Base-by-base conservation (phyloP, 2,797 vertebrate genomes). In the Gorsachius magnificus region DNA sequence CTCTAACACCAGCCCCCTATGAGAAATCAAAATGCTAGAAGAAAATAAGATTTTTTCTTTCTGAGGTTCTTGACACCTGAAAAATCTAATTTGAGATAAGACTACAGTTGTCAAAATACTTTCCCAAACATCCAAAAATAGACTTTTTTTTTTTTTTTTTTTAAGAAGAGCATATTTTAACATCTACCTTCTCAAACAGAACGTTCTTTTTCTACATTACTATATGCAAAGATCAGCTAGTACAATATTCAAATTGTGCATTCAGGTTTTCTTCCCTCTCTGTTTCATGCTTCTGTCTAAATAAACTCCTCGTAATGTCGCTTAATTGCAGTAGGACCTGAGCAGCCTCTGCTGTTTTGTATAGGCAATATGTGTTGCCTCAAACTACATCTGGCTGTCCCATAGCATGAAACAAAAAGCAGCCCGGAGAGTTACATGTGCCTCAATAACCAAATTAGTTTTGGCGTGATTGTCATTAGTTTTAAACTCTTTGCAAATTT, bases 381-480 rank as follows among this genome's bases (percentile, higher is more conserved):
- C 33, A 18, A 10, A 41, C 71, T 20, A 8, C 24, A 60, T 74
- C 51, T 82, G 45, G 45, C 77, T 89, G 75, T 41, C 68, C 41
- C 28, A 19, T 13, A 79, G 77, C 51, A 6, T 35, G 85, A 90
- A 72, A 77, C 25, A 14, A 79, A 83, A 77, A 91, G 33, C 58
- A 53, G 45, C 4, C 72, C 5, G 13, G 66, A 85, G n/a, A 58
- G 90, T 79, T 88, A 83, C 85, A 74, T 9, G 24, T 46, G 36
- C 78, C 66, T 71, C 58, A 60, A 26, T 71, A 64, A 87, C 60
- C 76, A 46, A 71, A 28, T 46, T 4, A 29, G 80, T 84, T 72
- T 88, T 68, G 87, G 71, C 51, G 95, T 96, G 98, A 98, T 98
- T 98, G 98, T 98, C 97, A 80, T 90, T 75, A 57, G 68, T 82